phyloP scores from a whole-genome alignment of 2,113 vertebrate genomes.

The Cheilinus undulatus region DNA sequence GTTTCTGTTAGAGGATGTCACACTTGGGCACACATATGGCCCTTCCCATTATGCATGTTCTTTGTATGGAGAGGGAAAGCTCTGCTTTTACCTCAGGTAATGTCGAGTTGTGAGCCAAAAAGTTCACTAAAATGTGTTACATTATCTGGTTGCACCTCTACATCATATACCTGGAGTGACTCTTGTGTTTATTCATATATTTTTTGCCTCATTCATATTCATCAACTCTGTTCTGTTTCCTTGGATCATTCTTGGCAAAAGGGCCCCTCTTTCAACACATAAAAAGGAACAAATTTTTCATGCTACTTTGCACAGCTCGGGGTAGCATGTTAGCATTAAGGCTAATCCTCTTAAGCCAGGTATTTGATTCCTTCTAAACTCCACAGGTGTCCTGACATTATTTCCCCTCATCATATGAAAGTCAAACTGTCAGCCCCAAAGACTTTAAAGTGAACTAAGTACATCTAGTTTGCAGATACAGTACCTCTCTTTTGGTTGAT shows the following conservation, averaged over 20 bases:
- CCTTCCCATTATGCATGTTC: no score
- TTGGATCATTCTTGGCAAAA: slow-evolving; percentile 3
- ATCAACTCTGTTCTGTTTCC: not conserved
- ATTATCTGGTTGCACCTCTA: not conserved
- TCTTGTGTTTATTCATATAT: slow-evolving; percentile 1
- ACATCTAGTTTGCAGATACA: not conserved
- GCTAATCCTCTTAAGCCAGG: slow-evolving; percentile 27
- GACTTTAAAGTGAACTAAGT: not conserved
- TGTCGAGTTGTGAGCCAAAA: no score
- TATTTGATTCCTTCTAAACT: slow-evolving; percentile 30
- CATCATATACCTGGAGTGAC: no score
- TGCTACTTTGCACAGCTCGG: slow-evolving; percentile 4
- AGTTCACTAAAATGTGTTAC: not conserved
- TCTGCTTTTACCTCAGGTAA: not conserved
- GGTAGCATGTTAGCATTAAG: slow-evolving; percentile 17
- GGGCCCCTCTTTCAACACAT: slow-evolving; percentile 9
- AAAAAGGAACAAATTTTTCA: slow-evolving; percentile 2
- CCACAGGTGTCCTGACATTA: slow-evolving; percentile 12
- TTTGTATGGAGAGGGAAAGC: no score
- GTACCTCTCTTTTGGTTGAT: not conserved
- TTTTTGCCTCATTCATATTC: not conserved
- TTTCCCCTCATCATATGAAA: slow-evolving; percentile 18
- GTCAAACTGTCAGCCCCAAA: not conserved
- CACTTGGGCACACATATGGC: no score
- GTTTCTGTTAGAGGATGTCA: no score